Base-by-base conservation (phyloP, 2,888 invertebrate species). In the Escarpia spicata region DNA sequence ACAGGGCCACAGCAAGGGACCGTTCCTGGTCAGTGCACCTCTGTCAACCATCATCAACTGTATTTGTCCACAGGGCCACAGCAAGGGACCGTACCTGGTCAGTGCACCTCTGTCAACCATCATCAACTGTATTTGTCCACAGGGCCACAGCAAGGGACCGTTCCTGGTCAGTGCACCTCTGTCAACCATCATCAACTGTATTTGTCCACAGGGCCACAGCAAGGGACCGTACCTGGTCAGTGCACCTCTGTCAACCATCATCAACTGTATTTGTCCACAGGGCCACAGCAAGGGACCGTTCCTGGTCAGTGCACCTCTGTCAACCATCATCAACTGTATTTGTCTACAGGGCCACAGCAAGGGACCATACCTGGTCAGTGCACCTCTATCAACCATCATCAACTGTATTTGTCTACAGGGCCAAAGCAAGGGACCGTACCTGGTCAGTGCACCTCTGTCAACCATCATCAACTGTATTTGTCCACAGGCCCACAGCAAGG, bases 201-300 rank as follows among this genome's bases (percentile, higher is more conserved):
- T 37, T 37, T 37, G 37, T 37, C 37, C 37, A 37, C 37, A 37
- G 37, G 37, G 37, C 37, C 26, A 26, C 75, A 75, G 75, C n/a
- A 75, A 75, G 6, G 75, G 26, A 75, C 26, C 26, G 26, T 75
- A 26, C 75, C 19, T 99, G 93, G 26, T 75, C 6, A 26, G 75
- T 15, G 3, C 75, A 75, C 75, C 19, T 19, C 19, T 19, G 26
- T 26, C 19, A 26, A 75, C 26, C 19, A 19, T 26, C 6, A 26
- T 3, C 26, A 3, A 26, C 26, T 75, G 26, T 75, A 26, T 75
- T 75, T 75, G 75, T 90, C 94, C 94, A 15, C 94, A 97, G 97
- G 99, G 99, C 0, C 99, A 99, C 96, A 99, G 98, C 96, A 98
- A 98, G 96, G 99, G 99, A 15, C 99, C 99, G 0, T 99, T 99